Evolutionary conservation across 2,113 vertebrate genomes (phyloP).

Genomic region (Nyctereutes procyonoides): DNA sequence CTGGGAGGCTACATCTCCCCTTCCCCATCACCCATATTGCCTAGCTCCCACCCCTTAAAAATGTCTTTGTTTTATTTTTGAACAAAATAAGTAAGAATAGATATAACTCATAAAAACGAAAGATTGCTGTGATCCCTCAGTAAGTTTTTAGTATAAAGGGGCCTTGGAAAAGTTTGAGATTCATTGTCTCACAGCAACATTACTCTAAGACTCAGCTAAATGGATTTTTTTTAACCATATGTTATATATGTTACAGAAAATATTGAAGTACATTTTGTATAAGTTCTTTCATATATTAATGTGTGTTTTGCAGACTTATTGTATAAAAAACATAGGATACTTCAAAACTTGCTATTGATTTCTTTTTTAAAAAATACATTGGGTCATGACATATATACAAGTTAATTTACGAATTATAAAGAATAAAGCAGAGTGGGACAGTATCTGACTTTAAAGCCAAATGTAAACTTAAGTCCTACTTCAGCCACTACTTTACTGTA

Average conservation of each 20-base stretch:
- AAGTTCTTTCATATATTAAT: neutral
- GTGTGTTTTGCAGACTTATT: neutral
- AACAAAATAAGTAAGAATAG: neutral
- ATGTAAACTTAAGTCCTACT: neutral
- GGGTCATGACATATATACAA: neutral
- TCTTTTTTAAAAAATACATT: constrained; percentile 17
- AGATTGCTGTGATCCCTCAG: neutral
- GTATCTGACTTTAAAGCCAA: neutral
- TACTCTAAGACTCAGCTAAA: neutral
- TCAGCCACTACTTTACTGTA: neutral
- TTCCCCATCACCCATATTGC: neutral
- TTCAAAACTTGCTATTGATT: neutral
- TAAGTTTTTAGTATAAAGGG: neutral
- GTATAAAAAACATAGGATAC: constrained; percentile 1
- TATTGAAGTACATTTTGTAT: neutral
- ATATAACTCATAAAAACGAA: neutral
- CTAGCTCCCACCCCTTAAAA: neutral
- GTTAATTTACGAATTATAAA: neutral
- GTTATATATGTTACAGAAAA: neutral
- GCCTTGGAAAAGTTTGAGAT: neutral
- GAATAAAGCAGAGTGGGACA: neutral
- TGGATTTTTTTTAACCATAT: neutral
- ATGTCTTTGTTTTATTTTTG: neutral
- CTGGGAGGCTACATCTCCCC: neutral
- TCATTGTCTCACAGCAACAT: neutral